Conservation (phyloP, 2,113 vertebrate species). For the Myrmecobius fasciatus region DNA sequence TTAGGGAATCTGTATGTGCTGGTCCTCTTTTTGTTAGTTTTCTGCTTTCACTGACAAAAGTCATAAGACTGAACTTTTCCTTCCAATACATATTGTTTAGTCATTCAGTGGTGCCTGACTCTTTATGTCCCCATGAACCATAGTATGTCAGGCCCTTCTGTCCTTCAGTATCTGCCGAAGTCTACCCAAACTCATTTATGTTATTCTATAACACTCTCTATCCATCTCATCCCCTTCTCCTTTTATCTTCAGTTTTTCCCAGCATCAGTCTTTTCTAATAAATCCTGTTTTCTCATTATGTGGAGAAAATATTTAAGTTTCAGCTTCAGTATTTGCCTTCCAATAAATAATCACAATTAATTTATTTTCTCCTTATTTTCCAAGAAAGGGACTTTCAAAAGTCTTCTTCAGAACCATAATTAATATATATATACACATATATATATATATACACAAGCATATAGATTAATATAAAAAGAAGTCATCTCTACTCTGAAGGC, state of each 20-base stretch:
- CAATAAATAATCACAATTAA: background rate
- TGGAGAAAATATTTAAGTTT: background rate
- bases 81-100: background rate
- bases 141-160: background rate
- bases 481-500: background rate
- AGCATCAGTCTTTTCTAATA: background rate
- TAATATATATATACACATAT: background rate
- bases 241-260: background rate
- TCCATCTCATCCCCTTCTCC: background rate
- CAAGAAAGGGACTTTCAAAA: background rate
- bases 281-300: background rate
- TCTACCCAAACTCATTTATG: background rate
- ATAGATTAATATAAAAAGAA: background rate
- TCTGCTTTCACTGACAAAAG: conserved; percentile 44
- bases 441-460: too few relatives aligned
- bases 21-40: conserved; percentile 65
- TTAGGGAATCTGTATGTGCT: conserved; percentile 48
- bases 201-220: background rate
- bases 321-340: background rate
- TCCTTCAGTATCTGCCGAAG: background rate
- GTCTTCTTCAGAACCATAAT: background rate
- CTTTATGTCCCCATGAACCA: background rate
- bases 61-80: conserved; percentile 33
- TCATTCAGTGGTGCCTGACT: background rate
- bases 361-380: background rate